Conservation (phyloP, 35 echinoderm and acorn worm genomes). For the Heliocidaris erythrogramma region DNA sequence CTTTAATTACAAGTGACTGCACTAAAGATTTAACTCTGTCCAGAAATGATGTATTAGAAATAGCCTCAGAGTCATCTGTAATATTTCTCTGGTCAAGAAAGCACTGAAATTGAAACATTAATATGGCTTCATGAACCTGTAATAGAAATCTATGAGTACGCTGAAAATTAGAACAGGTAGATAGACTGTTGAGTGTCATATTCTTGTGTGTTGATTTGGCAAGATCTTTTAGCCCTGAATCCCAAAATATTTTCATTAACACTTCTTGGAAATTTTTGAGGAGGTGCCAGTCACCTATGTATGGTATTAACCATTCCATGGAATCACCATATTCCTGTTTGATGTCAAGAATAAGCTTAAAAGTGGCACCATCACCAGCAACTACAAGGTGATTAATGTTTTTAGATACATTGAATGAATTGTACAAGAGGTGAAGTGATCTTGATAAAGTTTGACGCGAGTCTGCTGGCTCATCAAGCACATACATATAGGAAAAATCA, state of each 20-base stretch:
- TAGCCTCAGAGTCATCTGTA: neutral
- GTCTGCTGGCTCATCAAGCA: slow-evolving; percentile 28
- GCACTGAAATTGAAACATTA: slow-evolving; percentile 31
- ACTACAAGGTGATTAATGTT: slow-evolving; percentile 64
- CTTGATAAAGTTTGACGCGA: neutral
- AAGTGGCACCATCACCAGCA: slow-evolving; percentile 71
- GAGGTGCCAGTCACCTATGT: slow-evolving; percentile 78
- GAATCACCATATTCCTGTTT: slow-evolving; percentile 68
- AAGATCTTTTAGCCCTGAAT: slow-evolving; percentile 4
- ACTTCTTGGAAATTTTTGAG: slow-evolving; percentile 71
- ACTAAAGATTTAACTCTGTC: slow-evolving; percentile 13
- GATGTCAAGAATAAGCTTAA: slow-evolving; percentile 51
- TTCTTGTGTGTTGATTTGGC: slow-evolving; percentile 26
- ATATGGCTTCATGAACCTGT: slow-evolving; percentile 33
- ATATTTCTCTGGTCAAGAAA: slow-evolving; percentile 34
- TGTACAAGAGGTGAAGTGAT: slow-evolving; percentile 27
- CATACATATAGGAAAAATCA: slow-evolving; percentile 17
- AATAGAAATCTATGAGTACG: slow-evolving; percentile 27
- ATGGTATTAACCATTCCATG: slow-evolving; percentile 70
- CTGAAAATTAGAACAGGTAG: slow-evolving; percentile 32
- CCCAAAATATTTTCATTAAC: slow-evolving; percentile 42
- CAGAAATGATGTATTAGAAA: slow-evolving; percentile 27
- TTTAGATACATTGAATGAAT: neutral
- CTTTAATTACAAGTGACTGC: neutral
- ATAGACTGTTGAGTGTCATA: slow-evolving; percentile 9